Evolutionary conservation across 1,140 invertebrate genomes (phyloP).

Genomic region (Oscheius sp.): DNA sequence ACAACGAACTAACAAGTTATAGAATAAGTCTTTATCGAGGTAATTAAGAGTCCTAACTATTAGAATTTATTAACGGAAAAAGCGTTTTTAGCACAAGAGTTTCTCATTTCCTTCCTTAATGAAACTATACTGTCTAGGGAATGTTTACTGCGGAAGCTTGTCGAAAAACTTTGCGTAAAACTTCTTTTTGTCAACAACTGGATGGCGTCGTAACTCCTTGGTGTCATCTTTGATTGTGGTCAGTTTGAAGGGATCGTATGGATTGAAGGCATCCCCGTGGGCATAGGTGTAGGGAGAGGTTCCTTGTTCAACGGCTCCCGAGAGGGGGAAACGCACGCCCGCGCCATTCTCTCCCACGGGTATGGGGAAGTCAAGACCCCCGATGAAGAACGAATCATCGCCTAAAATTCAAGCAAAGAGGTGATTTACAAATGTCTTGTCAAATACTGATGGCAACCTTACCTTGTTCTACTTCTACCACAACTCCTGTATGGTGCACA

Average conservation of each 20-base stretch:
- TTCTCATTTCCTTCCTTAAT: background rate
- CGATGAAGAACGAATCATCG: constrained; percentile 40
- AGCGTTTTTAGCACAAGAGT: too few relatives aligned
- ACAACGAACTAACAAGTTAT: too few relatives aligned
- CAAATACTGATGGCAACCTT: background rate
- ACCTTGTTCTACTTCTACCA: constrained; percentile 40
- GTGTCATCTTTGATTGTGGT: background rate
- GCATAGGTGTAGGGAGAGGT: constrained; percentile 40
- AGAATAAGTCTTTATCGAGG: too few relatives aligned
- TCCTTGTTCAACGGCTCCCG: constrained; percentile 38
- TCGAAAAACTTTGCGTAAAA: constrained; percentile 23
- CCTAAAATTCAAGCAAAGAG: constrained; percentile 4
- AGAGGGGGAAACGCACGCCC: constrained; percentile 35
- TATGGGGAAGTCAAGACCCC: constrained; percentile 39
- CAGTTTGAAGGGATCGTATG: constrained; percentile 35
- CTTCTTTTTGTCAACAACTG: background rate
- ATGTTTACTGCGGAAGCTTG: constrained; percentile 14
- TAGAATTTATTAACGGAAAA: too few relatives aligned
- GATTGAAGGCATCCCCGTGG: constrained; percentile 40
- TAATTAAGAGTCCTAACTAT: too few relatives aligned
- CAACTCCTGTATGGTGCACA: constrained; percentile 38
- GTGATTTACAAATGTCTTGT: background rate
- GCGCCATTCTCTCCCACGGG: constrained; percentile 31
- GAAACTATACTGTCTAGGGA: background rate
- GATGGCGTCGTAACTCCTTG: background rate